Evolutionary conservation across 2,888 invertebrate genomes (phyloP), one percentile per base, ranked within the genome.

Genomic region (Neoascia interrupta): DNA sequence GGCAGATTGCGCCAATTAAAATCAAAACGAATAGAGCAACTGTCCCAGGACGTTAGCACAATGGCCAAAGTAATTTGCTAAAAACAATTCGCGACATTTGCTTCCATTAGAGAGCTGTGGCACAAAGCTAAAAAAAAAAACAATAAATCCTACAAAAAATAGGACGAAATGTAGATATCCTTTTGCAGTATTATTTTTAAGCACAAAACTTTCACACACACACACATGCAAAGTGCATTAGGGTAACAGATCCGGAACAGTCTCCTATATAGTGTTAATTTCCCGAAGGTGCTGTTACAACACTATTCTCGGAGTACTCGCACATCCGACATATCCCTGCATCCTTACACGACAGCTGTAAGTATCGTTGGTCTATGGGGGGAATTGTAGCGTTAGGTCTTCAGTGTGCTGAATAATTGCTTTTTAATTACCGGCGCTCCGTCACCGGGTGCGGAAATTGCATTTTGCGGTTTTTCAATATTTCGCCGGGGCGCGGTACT

Each of bases 401-500:
- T 61, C 18, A 37, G 37, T 45, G 39, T 54, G 53, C 45, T 73
- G 72, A 72, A 72, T 79, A 79, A 79, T 79, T 79, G 54, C 72
- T 79, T 79, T 79, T 79, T 79, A 79, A 79, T 79, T 79, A 72
- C 76, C 56, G 51, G 56, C 72, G 61, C 49, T 66, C 45, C 72
- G 76, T 79, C 60, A 66, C 61, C 66, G 60, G 56, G 49, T 58
- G 66, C 72, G 79, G 79, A 79, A 79, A 79, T 79, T 79, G 79
- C 73, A 79, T 79, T 79, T 73, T 66, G 79, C 51, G 79, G 79
- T 61, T 79, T 79, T 79, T 79, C 79, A 79, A 79, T 79, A 79
- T 73, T 79, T 79, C 49, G 56, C 39, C 66, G 41, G 34, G 15
- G 43, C 23, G 43, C 31, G 23, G 54, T 31, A 18, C 26, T 15